Base-by-base conservation (phyloP, 2,888 invertebrate genomes). In the Hecatera dysodea region DNA sequence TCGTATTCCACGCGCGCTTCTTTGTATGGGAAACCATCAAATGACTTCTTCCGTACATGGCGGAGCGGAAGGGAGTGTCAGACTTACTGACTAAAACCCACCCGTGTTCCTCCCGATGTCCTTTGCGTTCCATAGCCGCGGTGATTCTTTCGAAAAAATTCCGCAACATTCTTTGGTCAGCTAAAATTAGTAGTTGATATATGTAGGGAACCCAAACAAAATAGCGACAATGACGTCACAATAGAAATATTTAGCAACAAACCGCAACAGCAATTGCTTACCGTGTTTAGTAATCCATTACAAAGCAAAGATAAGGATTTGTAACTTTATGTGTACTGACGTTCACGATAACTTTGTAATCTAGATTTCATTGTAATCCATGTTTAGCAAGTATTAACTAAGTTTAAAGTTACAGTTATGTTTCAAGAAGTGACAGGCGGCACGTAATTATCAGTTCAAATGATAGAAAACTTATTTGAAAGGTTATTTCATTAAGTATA, bases 381-480 rank as follows among this genome's bases (percentile, higher is more conserved):
- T 42, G 24, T 77, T 77, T 50, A 60, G 66, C 39, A 60, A 78
- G 57, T 63, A 62, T 62, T 66, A 50, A 48, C 33, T 62, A 77
- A 52, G 33, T 69, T 59, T 24, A n/a, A 55, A 63, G 29, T 60
- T 50, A 56, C 53, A 11, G 24, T 60, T 33, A 55, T 24, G 46
- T 59, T 48, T 9, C 12, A 50, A 39, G n/a, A 27, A 60, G 15
- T 60, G 11, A 39, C 69, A 39, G 50, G 12, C 12, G n/a, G 6
- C 61, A 75, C 46, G 68, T 73, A 55, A 39, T 29, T 57, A 50
- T 57, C 12, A 22, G 42, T 42, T 39, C 53, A 2, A 3, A 44
- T 46, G 77, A 72, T 85, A 83, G 82, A 83, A 82, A 29, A 39
- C 12, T 33, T 55, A 55, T 7, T 12, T 36, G 22, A 36, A n/a